Base-by-base conservation (phyloP, 2,113 vertebrate genomes). In the Saguinus imperator region DNA sequence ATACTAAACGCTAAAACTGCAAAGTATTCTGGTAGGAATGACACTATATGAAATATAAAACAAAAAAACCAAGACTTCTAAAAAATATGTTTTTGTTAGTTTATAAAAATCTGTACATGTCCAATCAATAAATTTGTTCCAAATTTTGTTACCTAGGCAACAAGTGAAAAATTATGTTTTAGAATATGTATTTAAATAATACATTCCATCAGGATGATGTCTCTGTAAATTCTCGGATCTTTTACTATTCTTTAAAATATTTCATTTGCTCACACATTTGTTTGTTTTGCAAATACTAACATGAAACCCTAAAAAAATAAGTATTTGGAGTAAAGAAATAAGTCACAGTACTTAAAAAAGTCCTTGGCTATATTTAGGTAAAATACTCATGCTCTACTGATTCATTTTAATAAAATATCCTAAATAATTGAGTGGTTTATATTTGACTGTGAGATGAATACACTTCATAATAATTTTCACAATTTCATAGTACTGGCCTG, bases 371-470 rank as follows among this genome's bases (percentile, higher is more conserved):
- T 92, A 87, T 93, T 77, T 87, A 96, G 14, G 52, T 27, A 94
- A 68, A 81, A 85, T 86, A 95, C 84, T 32, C 35, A 82, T 64
- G 20, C 14, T 86, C 27, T 85, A 37, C 21, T 87, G 48, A 57
- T 25, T 92, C n/a, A 55, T 25, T 48, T 91, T 97, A 98, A 97
- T 96, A 88, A 94, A 86, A 94, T 88, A n/a, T 10, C 43, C 37
- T 98, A 35, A 7, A 50, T 96, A 81, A 95, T 57, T 73, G 58
- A 90, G 64, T 97, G 61, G 32, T 66, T 94, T 89, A 66, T 80
- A 72, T 92, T 88, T 93, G 35, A 87, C 25, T 82, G 21, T 48
- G 57, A 92, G 13, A 45, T 40, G 92, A 97, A 88, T 80, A 96
- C 75, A 95, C 40, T 91, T 20, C 8, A 17, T 57, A 87, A 58